A percentile compares a stretch with the other conserved stretches of the same genome.
These are phyloP conservation scores for Selene dorsalis DNA, from an alignment of 2,797 vertebrate species.

Conservation along the genomic window DNA sequence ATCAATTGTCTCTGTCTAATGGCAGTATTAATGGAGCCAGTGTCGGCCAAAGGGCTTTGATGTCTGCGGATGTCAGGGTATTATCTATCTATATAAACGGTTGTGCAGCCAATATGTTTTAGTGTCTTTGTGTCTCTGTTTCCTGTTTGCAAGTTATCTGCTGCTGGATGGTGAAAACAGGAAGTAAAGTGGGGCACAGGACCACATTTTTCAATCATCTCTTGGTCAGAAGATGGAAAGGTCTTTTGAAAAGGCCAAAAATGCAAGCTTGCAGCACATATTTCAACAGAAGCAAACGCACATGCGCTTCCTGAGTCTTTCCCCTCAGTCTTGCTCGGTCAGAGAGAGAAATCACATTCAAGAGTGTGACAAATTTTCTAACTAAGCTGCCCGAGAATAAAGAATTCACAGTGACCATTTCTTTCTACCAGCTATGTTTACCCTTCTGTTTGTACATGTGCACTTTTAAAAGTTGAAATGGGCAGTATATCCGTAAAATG, in stretches of 20 bases:
- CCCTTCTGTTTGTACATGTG: neutral
- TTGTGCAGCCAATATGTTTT: constrained; percentile 16
- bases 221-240: constrained; percentile 5
- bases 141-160: neutral
- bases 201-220: neutral
- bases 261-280: neutral
- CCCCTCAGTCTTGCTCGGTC: neutral
- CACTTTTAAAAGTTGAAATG: constrained; percentile 9
- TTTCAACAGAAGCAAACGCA: neutral
- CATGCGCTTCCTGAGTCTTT: neutral
- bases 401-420: constrained; percentile 20
- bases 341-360: constrained; percentile 18
- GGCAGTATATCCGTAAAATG: neutral
- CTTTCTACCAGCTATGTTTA: neutral
- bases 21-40: constrained; percentile 45
- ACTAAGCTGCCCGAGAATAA: constrained; percentile 30
- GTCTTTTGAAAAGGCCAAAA: constrained; percentile 23
- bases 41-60: constrained; percentile 45
- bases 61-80: constrained; percentile 29
- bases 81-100: constrained; percentile 39
- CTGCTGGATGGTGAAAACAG: constrained; percentile 3
- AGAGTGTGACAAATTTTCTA: constrained; percentile 32
- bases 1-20: constrained; percentile 52
- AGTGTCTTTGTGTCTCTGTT: neutral
- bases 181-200: neutral